Evolutionary conservation across 2,113 vertebrate species (phyloP).

Genomic region (Gallinago jamesoni): DNA sequence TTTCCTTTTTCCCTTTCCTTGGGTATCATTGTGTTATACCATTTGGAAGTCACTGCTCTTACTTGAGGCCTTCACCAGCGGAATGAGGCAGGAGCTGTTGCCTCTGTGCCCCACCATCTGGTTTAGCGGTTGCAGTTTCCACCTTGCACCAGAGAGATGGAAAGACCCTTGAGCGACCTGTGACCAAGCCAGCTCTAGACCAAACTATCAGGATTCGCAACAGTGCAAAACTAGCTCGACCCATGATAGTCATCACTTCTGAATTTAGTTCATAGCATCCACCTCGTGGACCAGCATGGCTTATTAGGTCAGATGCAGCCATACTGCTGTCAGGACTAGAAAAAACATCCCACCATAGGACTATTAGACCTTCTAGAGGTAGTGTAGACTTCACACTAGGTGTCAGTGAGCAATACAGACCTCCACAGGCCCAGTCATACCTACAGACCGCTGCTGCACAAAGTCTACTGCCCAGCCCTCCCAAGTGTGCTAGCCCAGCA

Average conservation of each 20-base stretch:
- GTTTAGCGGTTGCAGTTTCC: neutral
- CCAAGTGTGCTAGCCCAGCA: neutral
- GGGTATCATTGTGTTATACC: neutral
- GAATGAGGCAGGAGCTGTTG: neutral
- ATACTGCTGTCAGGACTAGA: neutral
- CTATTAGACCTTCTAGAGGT: neutral
- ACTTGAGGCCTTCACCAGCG: neutral
- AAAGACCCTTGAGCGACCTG: neutral
- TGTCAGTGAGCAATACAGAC: neutral
- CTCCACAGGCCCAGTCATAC: neutral
- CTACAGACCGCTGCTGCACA: neutral
- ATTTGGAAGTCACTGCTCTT: neutral
- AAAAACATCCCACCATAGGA: neutral
- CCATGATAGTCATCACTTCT: neutral
- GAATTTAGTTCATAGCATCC: neutral
- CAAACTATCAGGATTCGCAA: neutral
- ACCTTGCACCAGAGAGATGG: neutral
- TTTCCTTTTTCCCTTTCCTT: neutral
- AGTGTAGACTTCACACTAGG: neutral
- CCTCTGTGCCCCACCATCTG: neutral
- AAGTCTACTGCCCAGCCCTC: neutral
- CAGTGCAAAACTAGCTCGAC: neutral
- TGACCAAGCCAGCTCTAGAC: neutral
- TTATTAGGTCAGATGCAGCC: neutral
- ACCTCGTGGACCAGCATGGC: neutral